Evolutionary conservation across 2,113 vertebrate genomes (phyloP), one percentile per base, ranked within the genome.

Genomic region (Chloropsis cyanopogon): DNA sequence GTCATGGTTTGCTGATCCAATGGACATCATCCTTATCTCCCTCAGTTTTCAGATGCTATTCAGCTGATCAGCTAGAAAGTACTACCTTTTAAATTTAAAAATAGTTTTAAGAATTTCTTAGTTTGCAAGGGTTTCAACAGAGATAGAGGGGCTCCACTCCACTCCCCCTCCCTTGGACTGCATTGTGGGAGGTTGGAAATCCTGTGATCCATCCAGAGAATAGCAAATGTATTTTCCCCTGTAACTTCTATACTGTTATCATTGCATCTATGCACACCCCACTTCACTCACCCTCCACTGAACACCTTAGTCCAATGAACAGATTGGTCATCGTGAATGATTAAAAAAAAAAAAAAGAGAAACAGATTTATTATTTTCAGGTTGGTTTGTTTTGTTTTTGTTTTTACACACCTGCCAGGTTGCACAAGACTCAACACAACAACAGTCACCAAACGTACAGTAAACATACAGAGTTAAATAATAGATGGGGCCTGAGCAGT

Each of bases 391-490:
- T 77, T 31, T 11, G 18, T 22, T 23, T 49, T 12, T 39, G 21
- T 65, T 66, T 96, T 85, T 87, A 97, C 93, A 97, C 93, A 97
- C 52, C 81, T 87, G 96, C 69, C 83, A 72, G 80, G 86, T 94
- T 85, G 82, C 97, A 98, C 97, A 3, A 97, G 94, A 97, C 97
- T 94, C 95, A 95, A 97, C 96, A 97, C 98, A 57, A 60, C 83
- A 95, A 97, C 95, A 18, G 81, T 96, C 97, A 98, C 97, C n/a
- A 77, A 96, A 90, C 96, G 97, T 97, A 97, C 98, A 98, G 93
- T 89, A 77, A 97, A 97, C 97, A 97, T 87, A 97, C 96, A 97
- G 86, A 92, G 83, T 98, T 98, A 97, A 98, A 97, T 98, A 98
- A 97, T n/a, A 96, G 88, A 69, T 35, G 72, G 92, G 83, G 95